Evolutionary conservation across 2,797 vertebrate genomes (phyloP), one percentile per base, ranked within the genome.

Genomic region (Chrysocyon brachyurus): DNA sequence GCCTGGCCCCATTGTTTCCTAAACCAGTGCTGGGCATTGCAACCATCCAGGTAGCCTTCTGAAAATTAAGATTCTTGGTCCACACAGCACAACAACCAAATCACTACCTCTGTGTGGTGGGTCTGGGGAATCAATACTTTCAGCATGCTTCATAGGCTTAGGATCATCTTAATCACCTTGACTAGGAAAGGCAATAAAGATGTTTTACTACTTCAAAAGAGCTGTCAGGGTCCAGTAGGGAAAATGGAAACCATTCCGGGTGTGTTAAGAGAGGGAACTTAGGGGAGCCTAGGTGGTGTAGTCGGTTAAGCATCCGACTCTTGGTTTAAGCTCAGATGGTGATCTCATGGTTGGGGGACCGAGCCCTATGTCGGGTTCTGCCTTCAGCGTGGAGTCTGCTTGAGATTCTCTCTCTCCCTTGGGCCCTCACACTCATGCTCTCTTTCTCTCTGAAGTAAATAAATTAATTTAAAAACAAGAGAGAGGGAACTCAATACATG

Each of bases 151-250:
- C 21, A 31, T 1, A 40, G 28, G 52, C 16, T 33, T 59, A 57
- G 31, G 26, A 8, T 79, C 46, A 40, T 52, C 7, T 40, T 63
- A 57, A 66, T 22, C 75, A 84, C 11, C 33, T 66, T 88, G 17
- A 91, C 12, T n/a, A 79, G n/a, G 46, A 59, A 86, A 86, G 72
- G 52, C 40, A 91, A 90, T 63, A 84, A 52, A 90, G n/a, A 79
- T 4, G 63, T 33, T 89, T 75, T 33, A 70, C n/a, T 26, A 66
- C 28, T 96, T 93, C 68, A 68, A 59, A n/a, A 61, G 56, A 72
- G 14, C 0, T 77, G 33, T 54, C 40, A 93, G 84, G 40, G 24
- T 78, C 28, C 54, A 70, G 7, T 7, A 19, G 31, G 21, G 73
- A 88, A 89, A 73, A 73, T 6, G 83, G 49, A 91, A 75, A 59